phyloP scores from a whole-genome alignment of 2,113 vertebrate genomes.

The Elanus axillaris region DNA sequence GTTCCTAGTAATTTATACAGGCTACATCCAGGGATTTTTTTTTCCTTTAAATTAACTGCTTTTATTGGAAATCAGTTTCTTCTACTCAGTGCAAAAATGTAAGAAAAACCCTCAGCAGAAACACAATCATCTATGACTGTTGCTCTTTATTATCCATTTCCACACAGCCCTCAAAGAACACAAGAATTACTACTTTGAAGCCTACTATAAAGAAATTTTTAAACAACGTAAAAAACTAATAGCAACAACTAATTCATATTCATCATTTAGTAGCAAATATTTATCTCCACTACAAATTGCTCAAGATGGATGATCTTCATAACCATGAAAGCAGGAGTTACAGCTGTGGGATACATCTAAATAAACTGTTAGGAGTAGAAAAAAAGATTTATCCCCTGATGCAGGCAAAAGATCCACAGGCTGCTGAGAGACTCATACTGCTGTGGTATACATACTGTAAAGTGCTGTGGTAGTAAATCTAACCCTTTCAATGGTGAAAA shows the following conservation, averaged over 20 bases:
- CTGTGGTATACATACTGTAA: no score
- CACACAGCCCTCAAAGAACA: not conserved
- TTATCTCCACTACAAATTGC: not conserved
- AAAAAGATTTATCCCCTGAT: not conserved
- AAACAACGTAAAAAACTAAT: not conserved
- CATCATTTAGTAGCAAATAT: not conserved
- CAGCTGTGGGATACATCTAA: not conserved
- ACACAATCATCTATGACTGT: not conserved
- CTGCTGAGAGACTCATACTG: not conserved
- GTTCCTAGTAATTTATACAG: not conserved
- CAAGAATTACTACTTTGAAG: not conserved
- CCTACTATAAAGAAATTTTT: not conserved
- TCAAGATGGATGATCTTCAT: not conserved
- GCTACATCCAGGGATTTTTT: not conserved
- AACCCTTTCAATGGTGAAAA: not conserved
- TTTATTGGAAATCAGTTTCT: not conserved
- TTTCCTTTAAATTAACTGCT: not conserved
- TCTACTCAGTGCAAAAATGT: not conserved
- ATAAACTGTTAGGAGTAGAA: not conserved
- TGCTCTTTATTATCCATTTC: not conserved
- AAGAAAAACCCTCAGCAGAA: not conserved
- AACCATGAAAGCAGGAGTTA: not conserved
- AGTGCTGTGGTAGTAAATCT: not conserved
- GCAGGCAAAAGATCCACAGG: not conserved
- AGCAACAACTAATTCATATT: not conserved